Base-by-base conservation (phyloP, 2,888 invertebrate genomes). In the Anoplius nigerrimus region DNA sequence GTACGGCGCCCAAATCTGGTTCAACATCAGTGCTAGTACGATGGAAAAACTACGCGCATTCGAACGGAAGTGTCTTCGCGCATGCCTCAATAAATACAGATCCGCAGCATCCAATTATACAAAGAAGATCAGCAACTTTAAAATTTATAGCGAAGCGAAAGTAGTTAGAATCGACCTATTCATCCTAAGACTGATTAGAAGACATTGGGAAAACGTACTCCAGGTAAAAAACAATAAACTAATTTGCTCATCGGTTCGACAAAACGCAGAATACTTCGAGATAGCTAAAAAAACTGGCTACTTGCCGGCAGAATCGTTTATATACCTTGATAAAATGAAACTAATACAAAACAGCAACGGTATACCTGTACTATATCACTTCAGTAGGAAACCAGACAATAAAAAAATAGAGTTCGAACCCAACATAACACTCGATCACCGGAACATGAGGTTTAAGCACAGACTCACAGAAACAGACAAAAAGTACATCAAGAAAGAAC, bases 1-100 rank as follows among this genome's bases (percentile, higher is more conserved):
- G 0, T 79, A 79, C 11, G 76, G 60, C 0, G 74, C 70, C 20
- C 69, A 46, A 0, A 66, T 74, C 0, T 79, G 75, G 72, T 76
- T 57, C 60, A n/a, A n/a, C n/a, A n/a, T n/a, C n/a, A n/a, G n/a
- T n/a, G n/a, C n/a, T n/a, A n/a, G n/a, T n/a, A n/a, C n/a, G n/a
- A n/a, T n/a, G n/a, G n/a, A n/a, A n/a, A n/a, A n/a, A n/a, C n/a
- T n/a, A n/a, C n/a, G n/a, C n/a, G n/a, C n/a, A n/a, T n/a, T n/a
- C n/a, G n/a, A n/a, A n/a, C n/a, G n/a, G n/a, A n/a, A n/a, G n/a
- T n/a, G n/a, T n/a, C n/a, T n/a, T n/a, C n/a, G n/a, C n/a, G n/a
- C n/a, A n/a, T n/a, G n/a, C n/a, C n/a, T n/a, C n/a, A 69, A 0
- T 74, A 64, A 18, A 20, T 53, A 58, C n/a, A 46, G 64, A 20